These are phyloP conservation scores for Noctua janthina DNA, from an alignment of 2,888 invertebrate genomes.

Conservation along the genomic window DNA sequence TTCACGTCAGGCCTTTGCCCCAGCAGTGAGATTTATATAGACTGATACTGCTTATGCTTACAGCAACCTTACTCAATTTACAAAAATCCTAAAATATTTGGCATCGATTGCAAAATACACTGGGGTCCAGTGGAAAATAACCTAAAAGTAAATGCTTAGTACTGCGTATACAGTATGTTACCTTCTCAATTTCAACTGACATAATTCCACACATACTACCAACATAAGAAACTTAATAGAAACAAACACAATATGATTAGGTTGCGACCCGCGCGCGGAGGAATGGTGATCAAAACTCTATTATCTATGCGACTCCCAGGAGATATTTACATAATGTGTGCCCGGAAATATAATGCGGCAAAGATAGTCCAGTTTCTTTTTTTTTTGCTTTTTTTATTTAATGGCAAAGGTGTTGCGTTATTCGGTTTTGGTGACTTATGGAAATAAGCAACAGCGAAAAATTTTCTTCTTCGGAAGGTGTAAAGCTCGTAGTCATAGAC, in stretches of 20 bases:
- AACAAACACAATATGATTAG: constrained; percentile 70
- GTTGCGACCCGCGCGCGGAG: constrained; percentile 55
- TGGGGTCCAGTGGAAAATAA: background rate
- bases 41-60: background rate
- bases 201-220: constrained; percentile 46
- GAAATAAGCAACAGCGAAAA: background rate
- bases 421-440: constrained; percentile 11
- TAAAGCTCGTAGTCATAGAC: no score
- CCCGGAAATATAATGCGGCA: constrained; percentile 64
- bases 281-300: constrained; percentile 80
- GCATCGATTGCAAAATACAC: background rate
- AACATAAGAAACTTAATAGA: constrained; percentile 59
- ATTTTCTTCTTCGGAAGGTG: background rate
- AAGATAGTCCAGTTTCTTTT: constrained; percentile 48
- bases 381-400: constrained; percentile 25
- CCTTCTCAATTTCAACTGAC: constrained; percentile 24
- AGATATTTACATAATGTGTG: constrained; percentile 81
- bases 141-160: background rate
- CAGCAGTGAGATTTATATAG: background rate
- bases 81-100: background rate
- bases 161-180: background rate
- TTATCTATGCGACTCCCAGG: constrained; percentile 75
- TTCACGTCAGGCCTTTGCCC: background rate
- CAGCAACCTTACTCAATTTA: background rate
- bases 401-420: constrained; percentile 3